These are phyloP conservation scores for Molothrus aeneus DNA, from an alignment of 2,797 vertebrate genomes.

Conservation along the genomic window DNA sequence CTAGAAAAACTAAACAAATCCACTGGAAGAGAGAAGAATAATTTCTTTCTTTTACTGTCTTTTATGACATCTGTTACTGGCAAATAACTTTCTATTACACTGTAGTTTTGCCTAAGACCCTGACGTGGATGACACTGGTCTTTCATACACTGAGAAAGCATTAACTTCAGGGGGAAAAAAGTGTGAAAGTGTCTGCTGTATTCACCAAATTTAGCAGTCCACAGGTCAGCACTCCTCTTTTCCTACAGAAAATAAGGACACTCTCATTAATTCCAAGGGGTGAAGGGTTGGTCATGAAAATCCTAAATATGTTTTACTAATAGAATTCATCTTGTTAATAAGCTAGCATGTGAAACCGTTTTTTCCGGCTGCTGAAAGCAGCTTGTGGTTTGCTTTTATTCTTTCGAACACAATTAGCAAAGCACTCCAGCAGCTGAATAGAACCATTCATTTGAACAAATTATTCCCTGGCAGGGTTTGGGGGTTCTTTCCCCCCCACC, in stretches of 20 bases:
- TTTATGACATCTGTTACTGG: neutral
- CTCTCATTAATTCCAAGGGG: neutral
- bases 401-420: constrained; percentile 78
- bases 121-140: neutral
- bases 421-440: constrained; percentile 75
- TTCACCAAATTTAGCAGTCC: neutral
- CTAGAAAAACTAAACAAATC: constrained; percentile 25
- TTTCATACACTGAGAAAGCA: neutral
- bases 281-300: neutral
- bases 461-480: constrained; percentile 64
- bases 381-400: constrained; percentile 75
- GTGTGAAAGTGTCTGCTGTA: neutral
- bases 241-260: neutral
- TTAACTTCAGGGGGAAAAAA: neutral
- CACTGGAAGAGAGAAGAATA: neutral
- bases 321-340: constrained; percentile 65
- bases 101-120: neutral
- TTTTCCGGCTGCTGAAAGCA: constrained; percentile 64
- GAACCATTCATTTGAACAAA: constrained; percentile 80
- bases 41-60: neutral
- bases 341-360: constrained; percentile 52
- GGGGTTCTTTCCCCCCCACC: rapidly evolving
- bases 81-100: neutral
- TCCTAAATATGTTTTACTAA: constrained; percentile 62
- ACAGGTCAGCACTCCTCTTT: neutral